Percentiles rank a stretch among this genome's conserved stretches.
Evolutionary conservation across 2,888 invertebrate genomes (phyloP).

Genomic region (Hedychridium roseum): DNA sequence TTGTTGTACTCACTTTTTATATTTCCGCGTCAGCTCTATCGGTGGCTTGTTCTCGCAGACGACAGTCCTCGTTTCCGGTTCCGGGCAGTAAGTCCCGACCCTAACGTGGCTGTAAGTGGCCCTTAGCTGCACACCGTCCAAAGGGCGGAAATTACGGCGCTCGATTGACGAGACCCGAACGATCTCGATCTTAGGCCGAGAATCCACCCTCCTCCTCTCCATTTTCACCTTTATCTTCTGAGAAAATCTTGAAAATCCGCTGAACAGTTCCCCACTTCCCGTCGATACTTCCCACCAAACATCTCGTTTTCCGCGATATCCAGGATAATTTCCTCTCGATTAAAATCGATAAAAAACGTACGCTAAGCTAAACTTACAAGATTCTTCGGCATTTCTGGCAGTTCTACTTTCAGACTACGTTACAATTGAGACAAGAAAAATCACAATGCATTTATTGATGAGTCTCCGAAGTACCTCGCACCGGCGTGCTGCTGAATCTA

Average conservation of each 20-base stretch:
- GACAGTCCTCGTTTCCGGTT: slow-evolving; percentile 45
- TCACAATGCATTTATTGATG: too few relatives aligned
- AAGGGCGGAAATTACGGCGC: slow-evolving; percentile 52
- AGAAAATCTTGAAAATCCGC: slow-evolving; percentile 1
- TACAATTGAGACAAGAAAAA: too few relatives aligned
- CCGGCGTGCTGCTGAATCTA: too few relatives aligned
- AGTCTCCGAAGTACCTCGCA: too few relatives aligned
- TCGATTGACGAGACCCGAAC: slow-evolving; percentile 56
- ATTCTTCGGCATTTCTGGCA: too few relatives aligned
- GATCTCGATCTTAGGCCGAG: slow-evolving; percentile 56
- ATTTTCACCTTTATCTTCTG: background rate
- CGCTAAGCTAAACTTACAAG: too few relatives aligned
- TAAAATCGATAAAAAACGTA: too few relatives aligned
- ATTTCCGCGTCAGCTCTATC: slow-evolving; percentile 51
- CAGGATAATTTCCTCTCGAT: too few relatives aligned
- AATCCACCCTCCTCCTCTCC: slow-evolving; percentile 27
- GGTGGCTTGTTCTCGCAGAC: slow-evolving; percentile 51
- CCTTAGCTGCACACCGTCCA: slow-evolving; percentile 56
- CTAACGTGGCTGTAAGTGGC: slow-evolving; percentile 56
- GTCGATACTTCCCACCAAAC: background rate
- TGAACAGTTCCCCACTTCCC: background rate
- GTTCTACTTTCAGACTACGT: too few relatives aligned
- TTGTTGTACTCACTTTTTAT: slow-evolving; percentile 51
- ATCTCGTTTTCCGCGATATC: background rate
- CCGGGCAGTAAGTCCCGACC: slow-evolving; percentile 55